Evolutionary conservation across 2,888 invertebrate species (phyloP), one percentile per base, ranked within the genome.

Genomic region (Hirtodrosophila trivittata): DNA sequence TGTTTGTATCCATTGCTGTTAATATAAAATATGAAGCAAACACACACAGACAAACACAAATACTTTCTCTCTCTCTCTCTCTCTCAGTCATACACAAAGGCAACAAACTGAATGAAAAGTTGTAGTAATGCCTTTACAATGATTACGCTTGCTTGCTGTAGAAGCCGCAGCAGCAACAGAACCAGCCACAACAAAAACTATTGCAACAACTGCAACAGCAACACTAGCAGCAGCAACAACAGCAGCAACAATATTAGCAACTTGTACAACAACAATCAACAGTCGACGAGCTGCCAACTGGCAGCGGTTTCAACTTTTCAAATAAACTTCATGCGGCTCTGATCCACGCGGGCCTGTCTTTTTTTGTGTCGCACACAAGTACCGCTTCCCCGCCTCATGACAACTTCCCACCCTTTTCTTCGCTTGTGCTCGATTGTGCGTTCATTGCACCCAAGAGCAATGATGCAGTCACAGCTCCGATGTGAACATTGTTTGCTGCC

Each of bases 111-210:
- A 75, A 82, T 72, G 78, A 64, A 77, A 77, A 78, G 78, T 77
- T 82, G 68, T 78, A 73, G 72, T 75, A 75, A 77, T 78, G 76
- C 69, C 80, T 66, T 83, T 69, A 72, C 76, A 82, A 83, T 83
- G 76, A 83, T 75, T 78, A 62, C 69, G 60, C 59, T 63, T 52
- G 54, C 56, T 60, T 28, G 56, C 47, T 58, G 35, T 47, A 41
- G 28, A 5, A 42, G 26, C 12, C 32, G 32, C 25, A 26, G 32
- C 25, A 39, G 28, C 13, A 10, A 43, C 52, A 46, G 10, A 37
- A n/a, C 26, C 43, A 49, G 37, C 21, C 47, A 28, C 39, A 67
- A 30, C 42, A 47, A 56, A 47, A 28, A 57, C 28, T 50, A 26
- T 43, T 43, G 43, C 47, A 45, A 43, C 42, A 63, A 45, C 51